Base-by-base conservation (phyloP, 1,140 invertebrate genomes). In the Brachionus koreanus region DNA sequence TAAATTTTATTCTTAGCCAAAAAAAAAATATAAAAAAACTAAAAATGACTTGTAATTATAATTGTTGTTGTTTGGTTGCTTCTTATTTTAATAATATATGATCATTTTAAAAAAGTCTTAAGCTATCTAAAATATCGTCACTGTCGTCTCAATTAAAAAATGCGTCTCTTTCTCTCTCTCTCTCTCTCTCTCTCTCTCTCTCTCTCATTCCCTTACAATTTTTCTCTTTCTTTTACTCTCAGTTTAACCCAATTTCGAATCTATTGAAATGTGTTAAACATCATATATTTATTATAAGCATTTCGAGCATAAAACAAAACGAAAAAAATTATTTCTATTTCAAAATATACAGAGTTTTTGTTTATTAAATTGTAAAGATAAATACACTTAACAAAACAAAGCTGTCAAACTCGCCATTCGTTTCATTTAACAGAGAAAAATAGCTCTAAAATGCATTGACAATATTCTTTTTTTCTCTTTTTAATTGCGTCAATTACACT, bases 11-110 rank as follows among this genome's bases (percentile, higher is more conserved):
- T 57, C 9, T 57, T 57, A 5, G 5, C 49, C 49, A 57, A 29
- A 1, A 29, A 2, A 16, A 57, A n/a, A 16, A 2, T 6, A 16
- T 2, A 57, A 57, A 12, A 57, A 57, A 57, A 57, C 0, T n/a
- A n/a, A 57, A 57, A 69, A 39, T 19, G 65, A 69, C 65, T 69
- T 69, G 65, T 42, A 43, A 69, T 42, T 69, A 69, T 69, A 69
- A 69, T 63, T 63, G 61, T 63, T 63, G 19, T 29, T 63, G 4
- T 2, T 12, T 42, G 1, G 7, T 42, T 42, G 39, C 12, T 42
- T 42, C 39, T 42, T 42, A 57, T 65, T 65, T 65, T 65, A 65
- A 65, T 65, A 65, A 65, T 65, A 65, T 65, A 65, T 65, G 63
- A 65, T 29, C 63, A 37, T 33, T 10, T 12, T n/a, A 29, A 12